Evolutionary conservation across 1,140 invertebrate genomes (phyloP), one percentile per base, ranked within the genome.

Genomic region (Brachionus asplanchnoidis): DNA sequence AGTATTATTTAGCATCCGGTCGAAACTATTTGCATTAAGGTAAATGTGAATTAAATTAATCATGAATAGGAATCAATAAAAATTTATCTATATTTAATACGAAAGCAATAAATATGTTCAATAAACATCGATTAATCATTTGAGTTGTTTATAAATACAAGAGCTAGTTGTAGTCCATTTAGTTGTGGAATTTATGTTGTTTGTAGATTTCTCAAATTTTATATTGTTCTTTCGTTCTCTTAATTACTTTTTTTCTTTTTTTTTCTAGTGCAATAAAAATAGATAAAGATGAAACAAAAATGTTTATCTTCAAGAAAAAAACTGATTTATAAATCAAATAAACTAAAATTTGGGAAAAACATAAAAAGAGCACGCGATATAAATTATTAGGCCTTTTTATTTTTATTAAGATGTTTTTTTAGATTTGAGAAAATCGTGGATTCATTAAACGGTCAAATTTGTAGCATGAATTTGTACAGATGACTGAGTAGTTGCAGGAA

Each of bases 321-420:
- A 60, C 53, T 60, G 53, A 60, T 60, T 60, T 60, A 60, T 60
- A 60, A 60, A 60, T 60, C 53, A 60, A 60, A 60, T 60, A 60
- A 60, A 60, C 53, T 60, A 60, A 60, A 60, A 60, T 60, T 20
- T 60, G 17, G 53, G 5, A 20, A 60, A 60, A 60, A 60, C 53
- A 60, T 60, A 60, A 60, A 26, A 60, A 60, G 53, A 17, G 53
- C 53, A 60, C 53, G 53, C 53, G 53, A 60, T 60, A 60, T 60
- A 60, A 60, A 60, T 60, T 60, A 60, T 20, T 60, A 8, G 17
- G 17, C 32, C 6, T 36, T n/a, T 46, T n/a, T n/a, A n/a, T n/a
- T 60, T 60, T 60, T 60, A 60, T 60, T 60, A 60, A 60, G 53
- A 60, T 26, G 20, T 60, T 60, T 20, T 60, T 60, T 60, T n/a